Evolutionary conservation across 2,113 vertebrate species (phyloP), one percentile per base, ranked within the genome.

Genomic region (Semicossyphus pulcher): DNA sequence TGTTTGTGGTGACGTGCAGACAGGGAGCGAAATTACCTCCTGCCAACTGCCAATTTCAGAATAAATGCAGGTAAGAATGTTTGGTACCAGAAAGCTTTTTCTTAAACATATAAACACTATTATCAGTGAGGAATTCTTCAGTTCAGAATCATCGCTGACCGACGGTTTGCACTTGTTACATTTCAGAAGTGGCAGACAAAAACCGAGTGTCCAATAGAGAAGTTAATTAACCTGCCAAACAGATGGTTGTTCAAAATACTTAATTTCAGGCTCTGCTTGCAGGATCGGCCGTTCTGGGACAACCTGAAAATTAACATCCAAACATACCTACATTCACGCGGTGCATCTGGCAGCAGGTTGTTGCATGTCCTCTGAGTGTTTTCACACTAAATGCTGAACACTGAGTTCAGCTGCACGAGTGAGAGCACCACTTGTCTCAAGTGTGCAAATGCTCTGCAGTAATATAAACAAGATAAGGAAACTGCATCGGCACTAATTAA

Each of bases 381-480:
- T 36, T 57, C 34, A n/a, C 51, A 31, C 7, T 41, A 34, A 18
- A 26, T 48, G 51, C 49, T 64, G n/a, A 48, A 18, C 18, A 18
- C 18, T 3, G n/a, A 42, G 16, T 58, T 51, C 7, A 14, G 51
- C 68, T 23, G 1, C 28, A n/a, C 20, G 11, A 64, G 51, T 44
- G 6, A 54, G 14, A 60, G 29, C 53, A 11, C 23, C 16, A 9
- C 32, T 52, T 58, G 32, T 60, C 34, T 60, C n/a, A 16, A 39
- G n/a, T 39, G 45, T 31, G 14, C 37, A 39, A 28, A 47, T 11
- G 1, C 34, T 44, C 29, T 42, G 34, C 32, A 15, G 23, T 16
- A 25, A n/a, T 12, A 14, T 8, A 57, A 61, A 61, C 29, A 31
- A 61, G 34, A 65, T 42, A 52, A 60, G 29, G 45, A 26, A n/a